phyloP scores from a whole-genome alignment of 2,888 invertebrate genomes.

The Antitype chi region DNA sequence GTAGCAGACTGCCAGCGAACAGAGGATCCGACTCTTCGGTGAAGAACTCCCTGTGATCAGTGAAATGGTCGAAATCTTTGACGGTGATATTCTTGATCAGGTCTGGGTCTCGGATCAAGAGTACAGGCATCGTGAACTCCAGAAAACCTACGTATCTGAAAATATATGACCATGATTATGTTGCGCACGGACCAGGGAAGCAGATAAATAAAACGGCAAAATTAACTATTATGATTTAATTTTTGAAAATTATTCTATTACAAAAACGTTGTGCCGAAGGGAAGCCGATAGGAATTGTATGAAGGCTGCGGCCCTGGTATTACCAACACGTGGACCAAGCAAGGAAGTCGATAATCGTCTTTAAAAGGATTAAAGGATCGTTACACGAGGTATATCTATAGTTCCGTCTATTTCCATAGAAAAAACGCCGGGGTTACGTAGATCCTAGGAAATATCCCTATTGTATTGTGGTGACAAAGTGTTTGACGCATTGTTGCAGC shows the following conservation, averaged over 20 bases:
- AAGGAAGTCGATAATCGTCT: not conserved
- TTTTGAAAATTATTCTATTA: no score
- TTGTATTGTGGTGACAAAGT: not conserved
- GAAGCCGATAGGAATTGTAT: no score
- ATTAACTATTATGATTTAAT: no score
- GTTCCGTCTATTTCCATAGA: not conserved
- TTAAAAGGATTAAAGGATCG: not conserved
- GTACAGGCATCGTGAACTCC: conserved; percentile 81
- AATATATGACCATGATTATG: not conserved
- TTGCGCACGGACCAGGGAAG: conserved; percentile 1
- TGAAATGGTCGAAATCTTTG: conserved; percentile 91
- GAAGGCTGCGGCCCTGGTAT: no score
- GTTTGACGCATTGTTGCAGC: not conserved
- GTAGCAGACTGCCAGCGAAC: conserved; percentile 79
- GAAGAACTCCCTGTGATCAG: conserved; percentile 84
- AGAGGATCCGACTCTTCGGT: conserved; percentile 83
- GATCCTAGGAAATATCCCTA: not conserved
- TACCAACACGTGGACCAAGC: not conserved
- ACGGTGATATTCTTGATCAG: conserved; percentile 88
- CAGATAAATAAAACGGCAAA: no score
- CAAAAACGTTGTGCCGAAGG: no score
- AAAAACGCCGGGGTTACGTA: not conserved
- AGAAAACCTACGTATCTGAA: conserved; percentile 84
- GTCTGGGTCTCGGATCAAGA: conserved; percentile 89
- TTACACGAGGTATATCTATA: not conserved